Conservation (phyloP, 2,113 vertebrate genomes). For the Rhineura floridana region DNA sequence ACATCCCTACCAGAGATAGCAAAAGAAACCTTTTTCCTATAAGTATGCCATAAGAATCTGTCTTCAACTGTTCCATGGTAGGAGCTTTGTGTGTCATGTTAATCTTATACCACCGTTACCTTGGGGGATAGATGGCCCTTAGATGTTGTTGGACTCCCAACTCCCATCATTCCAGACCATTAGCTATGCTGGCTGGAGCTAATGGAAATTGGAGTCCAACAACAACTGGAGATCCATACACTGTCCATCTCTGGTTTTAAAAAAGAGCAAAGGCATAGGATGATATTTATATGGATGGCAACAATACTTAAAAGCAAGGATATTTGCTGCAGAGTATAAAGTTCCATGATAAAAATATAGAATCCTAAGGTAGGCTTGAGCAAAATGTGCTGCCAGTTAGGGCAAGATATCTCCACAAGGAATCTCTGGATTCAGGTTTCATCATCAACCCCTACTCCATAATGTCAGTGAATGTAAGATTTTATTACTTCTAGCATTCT, state of each 20-base stretch:
- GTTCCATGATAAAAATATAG: background rate
- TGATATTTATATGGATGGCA: background rate
- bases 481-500: background rate
- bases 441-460: background rate
- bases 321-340: background rate
- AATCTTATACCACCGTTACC: background rate
- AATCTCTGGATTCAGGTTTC: background rate
- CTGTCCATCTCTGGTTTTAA: background rate
- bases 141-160: no score
- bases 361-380: background rate
- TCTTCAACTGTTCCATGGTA: background rate
- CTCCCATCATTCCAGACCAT: background rate
- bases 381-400: background rate
- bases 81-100: background rate
- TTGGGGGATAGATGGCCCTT: no score
- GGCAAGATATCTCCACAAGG: background rate
- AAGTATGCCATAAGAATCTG: background rate
- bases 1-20: no score
- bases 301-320: background rate
- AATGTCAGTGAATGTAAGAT: background rate
- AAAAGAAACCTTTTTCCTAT: background rate
- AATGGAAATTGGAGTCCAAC: background rate
- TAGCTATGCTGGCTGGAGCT: background rate
- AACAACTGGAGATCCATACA: background rate
- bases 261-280: background rate